These are phyloP conservation scores for Mya arenaria DNA, from an alignment of 1,140 invertebrate genomes.

Conservation along the genomic window DNA sequence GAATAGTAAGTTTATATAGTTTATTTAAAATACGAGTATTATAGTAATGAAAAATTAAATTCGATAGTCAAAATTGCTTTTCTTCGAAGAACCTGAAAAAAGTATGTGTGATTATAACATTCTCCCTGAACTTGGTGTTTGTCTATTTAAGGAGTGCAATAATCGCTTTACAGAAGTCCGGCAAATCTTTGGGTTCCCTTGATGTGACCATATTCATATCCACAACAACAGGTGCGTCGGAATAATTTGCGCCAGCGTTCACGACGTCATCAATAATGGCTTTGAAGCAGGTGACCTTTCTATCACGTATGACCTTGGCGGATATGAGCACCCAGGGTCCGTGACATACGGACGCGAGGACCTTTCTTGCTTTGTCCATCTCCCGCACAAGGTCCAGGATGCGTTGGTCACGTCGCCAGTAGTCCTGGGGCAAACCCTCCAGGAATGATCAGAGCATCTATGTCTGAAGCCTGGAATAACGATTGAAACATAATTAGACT, in stretches of 20 bases:
- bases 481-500: too few species aligned
- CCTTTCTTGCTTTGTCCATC: constrained; percentile 66
- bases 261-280: constrained; percentile 77
- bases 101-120: too few species aligned
- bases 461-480: constrained; percentile 60
- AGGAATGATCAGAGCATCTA: constrained; percentile 74
- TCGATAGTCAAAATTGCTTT: too few species aligned
- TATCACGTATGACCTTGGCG: constrained; percentile 70
- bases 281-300: constrained; percentile 70
- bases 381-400: constrained; percentile 70
- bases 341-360: constrained; percentile 73
- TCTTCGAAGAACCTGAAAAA: too few species aligned
- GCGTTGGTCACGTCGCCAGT: constrained; percentile 72
- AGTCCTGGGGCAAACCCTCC: constrained; percentile 76
- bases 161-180: constrained; percentile 75
- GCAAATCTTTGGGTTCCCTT: constrained; percentile 73
- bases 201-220: constrained; percentile 77
- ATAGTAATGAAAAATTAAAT: too few species aligned
- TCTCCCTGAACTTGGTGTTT: too few species aligned
- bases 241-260: constrained; percentile 74
- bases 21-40: too few species aligned
- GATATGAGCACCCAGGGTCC: constrained; percentile 77
- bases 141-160: constrained; percentile 56
- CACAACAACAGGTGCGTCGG: constrained; percentile 74
- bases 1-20: too few species aligned